These are phyloP conservation scores for Tyrophagus putrescentiae DNA, from an alignment of 1,140 invertebrate species.

Conservation along the genomic window DNA sequence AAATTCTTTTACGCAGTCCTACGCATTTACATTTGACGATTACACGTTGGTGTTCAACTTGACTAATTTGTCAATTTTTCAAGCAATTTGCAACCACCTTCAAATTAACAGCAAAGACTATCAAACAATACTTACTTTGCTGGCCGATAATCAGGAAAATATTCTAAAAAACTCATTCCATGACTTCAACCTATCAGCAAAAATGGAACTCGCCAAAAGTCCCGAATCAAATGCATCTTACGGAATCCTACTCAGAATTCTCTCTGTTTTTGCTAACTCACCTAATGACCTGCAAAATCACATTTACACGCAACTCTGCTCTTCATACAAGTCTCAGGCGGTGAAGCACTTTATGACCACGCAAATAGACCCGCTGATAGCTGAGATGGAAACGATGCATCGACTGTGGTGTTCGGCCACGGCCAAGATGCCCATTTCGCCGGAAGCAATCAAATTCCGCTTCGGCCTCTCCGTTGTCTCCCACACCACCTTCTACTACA, in stretches of 20 bases:
- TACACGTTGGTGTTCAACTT: background rate
- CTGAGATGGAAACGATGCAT: background rate
- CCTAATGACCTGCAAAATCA: background rate
- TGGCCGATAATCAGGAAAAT: background rate
- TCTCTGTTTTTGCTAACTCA: background rate
- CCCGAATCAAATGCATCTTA: background rate
- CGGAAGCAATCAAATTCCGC: background rate
- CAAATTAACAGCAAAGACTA: background rate
- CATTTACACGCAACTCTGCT: background rate
- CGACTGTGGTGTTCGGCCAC: background rate
- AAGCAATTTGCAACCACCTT: slow-evolving; percentile 1
- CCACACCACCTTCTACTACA: background rate
- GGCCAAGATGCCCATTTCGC: background rate
- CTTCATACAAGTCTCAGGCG: background rate
- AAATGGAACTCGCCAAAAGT: background rate
- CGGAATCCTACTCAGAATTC: background rate
- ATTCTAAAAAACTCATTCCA: background rate
- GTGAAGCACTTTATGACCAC: background rate
- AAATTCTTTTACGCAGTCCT: too few relatives aligned
- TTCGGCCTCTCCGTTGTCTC: background rate
- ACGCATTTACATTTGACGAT: background rate
- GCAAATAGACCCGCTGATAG: background rate
- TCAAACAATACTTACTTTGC: background rate
- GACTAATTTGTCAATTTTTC: background rate
- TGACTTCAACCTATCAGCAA: background rate